Percentiles rank a stretch among this genome's conserved stretches.
These are phyloP conservation scores for Alsophila aescularia DNA, from an alignment of 2,888 invertebrate genomes.

Conservation along the genomic window DNA sequence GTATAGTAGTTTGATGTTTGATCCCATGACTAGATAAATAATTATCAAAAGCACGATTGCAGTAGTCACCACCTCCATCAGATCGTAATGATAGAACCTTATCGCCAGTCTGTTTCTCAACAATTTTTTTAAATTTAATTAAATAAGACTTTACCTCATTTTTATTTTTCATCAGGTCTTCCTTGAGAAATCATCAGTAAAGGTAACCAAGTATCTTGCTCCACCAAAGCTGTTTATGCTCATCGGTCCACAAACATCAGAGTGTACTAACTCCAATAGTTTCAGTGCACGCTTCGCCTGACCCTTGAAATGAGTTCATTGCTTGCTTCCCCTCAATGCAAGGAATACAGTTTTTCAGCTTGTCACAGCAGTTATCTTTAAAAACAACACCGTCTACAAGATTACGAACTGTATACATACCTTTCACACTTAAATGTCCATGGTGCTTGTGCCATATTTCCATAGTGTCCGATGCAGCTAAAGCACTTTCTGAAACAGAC, in stretches of 20 bases:
- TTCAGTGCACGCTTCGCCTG: background rate
- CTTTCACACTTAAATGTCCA: too few species aligned
- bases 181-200: background rate
- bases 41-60: conserved; percentile 1
- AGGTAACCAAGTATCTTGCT: background rate
- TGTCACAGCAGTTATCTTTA: too few species aligned
- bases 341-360: too few species aligned
- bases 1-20: conserved; percentile 8
- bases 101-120: conserved; percentile 14
- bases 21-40: conserved; percentile 7
- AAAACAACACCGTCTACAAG: too few species aligned
- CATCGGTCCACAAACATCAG: background rate
- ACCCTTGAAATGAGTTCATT: too few species aligned
- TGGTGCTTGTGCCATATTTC: too few species aligned
- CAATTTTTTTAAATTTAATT: conserved; percentile 9
- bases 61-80: conserved; percentile 24
- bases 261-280: background rate
- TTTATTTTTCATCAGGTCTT: background rate
- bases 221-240: background rate
- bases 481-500: too few species aligned
- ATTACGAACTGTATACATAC: too few species aligned
- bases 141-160: background rate
- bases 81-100: conserved; percentile 8
- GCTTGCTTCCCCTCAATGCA: too few species aligned
- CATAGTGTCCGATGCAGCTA: too few species aligned